A percentile compares a stretch with the other conserved stretches of the same genome.
Conservation (phyloP, 2,113 vertebrate species). For the Leptodactylus fuscus region DNA sequence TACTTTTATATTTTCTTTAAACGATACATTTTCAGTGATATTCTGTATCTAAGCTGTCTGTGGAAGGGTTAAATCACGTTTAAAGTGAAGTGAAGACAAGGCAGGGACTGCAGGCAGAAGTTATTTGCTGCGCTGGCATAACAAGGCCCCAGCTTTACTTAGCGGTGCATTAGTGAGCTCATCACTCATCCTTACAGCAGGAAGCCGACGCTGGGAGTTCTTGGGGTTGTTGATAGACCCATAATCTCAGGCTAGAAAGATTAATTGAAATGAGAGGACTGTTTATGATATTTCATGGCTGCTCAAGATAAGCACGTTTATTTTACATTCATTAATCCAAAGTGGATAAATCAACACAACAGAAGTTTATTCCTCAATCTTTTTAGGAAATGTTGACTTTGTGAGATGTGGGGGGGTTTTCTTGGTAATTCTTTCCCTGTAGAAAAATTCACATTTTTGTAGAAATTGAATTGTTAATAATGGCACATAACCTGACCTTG, state of each 20-base stretch:
- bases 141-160: conserved; percentile 38
- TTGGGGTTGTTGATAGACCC: conserved; percentile 56
- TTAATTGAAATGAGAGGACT: conserved; percentile 52
- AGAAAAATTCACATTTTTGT: not conserved
- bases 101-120: not conserved
- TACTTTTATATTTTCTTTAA: not conserved
- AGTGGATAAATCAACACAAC: conserved; percentile 55
- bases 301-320: conserved; percentile 54
- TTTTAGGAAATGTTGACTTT: conserved; percentile 55
- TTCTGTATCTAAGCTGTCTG: not conserved
- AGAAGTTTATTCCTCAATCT: conserved; percentile 54
- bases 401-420: conserved; percentile 11
- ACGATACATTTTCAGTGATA: no score
- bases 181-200: conserved; percentile 51
- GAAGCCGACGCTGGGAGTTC: conserved; percentile 48
- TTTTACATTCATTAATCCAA: conserved; percentile 56
- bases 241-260: conserved; percentile 50
- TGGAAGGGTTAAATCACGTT: conserved; percentile 18
- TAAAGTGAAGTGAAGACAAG: conserved; percentile 19
- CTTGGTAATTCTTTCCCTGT: not conserved
- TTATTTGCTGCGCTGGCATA: conserved; percentile 42
- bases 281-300: conserved; percentile 59
- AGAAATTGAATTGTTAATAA: conserved; percentile 13
- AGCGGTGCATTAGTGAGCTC: conserved; percentile 57
- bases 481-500: not conserved